Evolutionary conservation across 2,888 invertebrate genomes (phyloP), one percentile per base, ranked within the genome.

Genomic region (Catocala sponsa): DNA sequence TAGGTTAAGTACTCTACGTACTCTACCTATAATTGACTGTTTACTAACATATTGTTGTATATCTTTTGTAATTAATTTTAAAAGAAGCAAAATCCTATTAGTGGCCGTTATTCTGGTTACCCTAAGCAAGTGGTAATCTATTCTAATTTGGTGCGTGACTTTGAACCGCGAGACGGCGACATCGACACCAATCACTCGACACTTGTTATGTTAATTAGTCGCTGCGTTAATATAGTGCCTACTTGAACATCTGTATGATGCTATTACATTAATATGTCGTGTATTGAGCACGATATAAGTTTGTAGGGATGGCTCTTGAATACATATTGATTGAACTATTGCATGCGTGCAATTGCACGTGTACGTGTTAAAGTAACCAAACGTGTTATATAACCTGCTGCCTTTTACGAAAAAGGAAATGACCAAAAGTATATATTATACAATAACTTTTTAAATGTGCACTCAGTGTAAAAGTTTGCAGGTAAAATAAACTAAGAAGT

Each of bases 201-300:
- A 87, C 86, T 89, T 89, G 89, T 88, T 84, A 85, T 83, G 84
- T 85, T 88, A 88, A 90, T 90, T 88, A 88, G 82, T 79, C 77
- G 72, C 77, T 57, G 67, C 78, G 82, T 79, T 86, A 82, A 85
- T 84, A 75, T 72, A 64, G 54, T 63, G 38, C 48, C 43, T 62
- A 76, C 77, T 71, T 61, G 63, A 78, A 80, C 78, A 78, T 83
- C 74, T 82, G 78, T 79, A 77, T 79, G 76, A 79, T 68, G 79
- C 82, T 82, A 80, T 76, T 83, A 78, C 82, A 87, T 88, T 85
- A 83, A 86, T 89, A 85, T 81, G 76, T 76, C 78, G 61, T 70
- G 55, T 70, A 74, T 71, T 75, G 63, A 64, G 59, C 60, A 66
- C 53, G 68, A 58, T 67, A 62, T 63, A 65, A 55, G 65, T 73